Percentiles rank a stretch among this genome's conserved stretches.
Evolutionary conservation across 2,888 invertebrate species (phyloP).

Genomic region (Ligdia adustata): DNA sequence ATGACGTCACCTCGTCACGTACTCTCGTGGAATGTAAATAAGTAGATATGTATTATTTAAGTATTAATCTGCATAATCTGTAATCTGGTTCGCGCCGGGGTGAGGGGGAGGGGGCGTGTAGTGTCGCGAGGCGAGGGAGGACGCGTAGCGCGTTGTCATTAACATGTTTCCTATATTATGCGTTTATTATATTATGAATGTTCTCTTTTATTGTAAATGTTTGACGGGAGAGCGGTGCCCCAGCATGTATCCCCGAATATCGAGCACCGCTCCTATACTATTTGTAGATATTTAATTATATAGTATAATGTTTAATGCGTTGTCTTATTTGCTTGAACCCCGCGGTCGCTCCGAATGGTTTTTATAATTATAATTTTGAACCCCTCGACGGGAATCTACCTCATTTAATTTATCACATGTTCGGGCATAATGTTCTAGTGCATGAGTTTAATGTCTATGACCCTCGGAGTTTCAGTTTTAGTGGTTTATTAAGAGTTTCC

Average conservation of each 20-base stretch:
- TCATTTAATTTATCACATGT: constrained; percentile 83
- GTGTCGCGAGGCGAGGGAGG: too few relatives aligned
- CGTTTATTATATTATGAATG: constrained; percentile 82
- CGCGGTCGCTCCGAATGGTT: constrained; percentile 70
- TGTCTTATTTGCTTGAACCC: constrained; percentile 78
- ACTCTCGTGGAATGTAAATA: constrained; percentile 63
- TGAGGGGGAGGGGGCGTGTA: constrained; percentile 40
- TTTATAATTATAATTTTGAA: constrained; percentile 76
- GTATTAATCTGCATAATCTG: constrained; percentile 70
- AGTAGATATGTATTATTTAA: constrained; percentile 74
- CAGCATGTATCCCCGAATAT: constrained; percentile 69
- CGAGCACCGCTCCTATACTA: constrained; percentile 79
- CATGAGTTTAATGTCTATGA: constrained; percentile 71
- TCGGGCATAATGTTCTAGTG: constrained; percentile 81
- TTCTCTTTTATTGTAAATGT: constrained; percentile 83
- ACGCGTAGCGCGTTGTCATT: constrained; percentile 67
- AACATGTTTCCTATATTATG: constrained; percentile 82
- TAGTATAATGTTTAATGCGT: constrained; percentile 82
- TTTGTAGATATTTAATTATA: constrained; percentile 84
- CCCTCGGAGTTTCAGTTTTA: constrained; percentile 69
- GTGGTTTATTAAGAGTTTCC: constrained; percentile 70
- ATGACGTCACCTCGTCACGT: too few relatives aligned
- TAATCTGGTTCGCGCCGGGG: constrained; percentile 76
- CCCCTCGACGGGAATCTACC: constrained; percentile 80
- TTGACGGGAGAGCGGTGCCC: constrained; percentile 63